These are phyloP conservation scores for Drosophila siamana DNA, from an alignment of 2,888 invertebrate genomes.

Conservation along the genomic window DNA sequence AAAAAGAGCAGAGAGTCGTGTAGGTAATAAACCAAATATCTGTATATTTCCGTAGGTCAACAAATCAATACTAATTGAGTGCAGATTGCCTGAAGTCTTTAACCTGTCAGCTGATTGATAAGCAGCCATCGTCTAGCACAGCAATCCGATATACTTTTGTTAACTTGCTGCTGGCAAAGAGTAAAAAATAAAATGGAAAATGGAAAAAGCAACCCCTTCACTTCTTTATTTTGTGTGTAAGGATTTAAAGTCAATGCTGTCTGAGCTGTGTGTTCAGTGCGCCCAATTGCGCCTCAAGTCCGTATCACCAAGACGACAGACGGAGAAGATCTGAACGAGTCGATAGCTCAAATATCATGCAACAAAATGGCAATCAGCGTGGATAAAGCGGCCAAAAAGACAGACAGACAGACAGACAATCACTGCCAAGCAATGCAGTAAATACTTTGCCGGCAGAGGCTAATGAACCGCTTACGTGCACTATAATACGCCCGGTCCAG, in stretches of 20 bases:
- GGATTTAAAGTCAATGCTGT: slow-evolving; percentile 45
- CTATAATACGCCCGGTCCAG: not conserved
- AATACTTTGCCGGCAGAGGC: slow-evolving; percentile 10
- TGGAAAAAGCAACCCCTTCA: not conserved
- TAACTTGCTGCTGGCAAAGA: not conserved
- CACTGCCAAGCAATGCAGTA: slow-evolving; percentile 4
- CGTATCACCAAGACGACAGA: slow-evolving; percentile 63
- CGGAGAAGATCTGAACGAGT: slow-evolving; percentile 54
- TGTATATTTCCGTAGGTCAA: slow-evolving; percentile 7
- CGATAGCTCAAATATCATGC: slow-evolving; percentile 64
- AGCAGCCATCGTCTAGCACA: not conserved
- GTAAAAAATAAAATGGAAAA: not conserved
- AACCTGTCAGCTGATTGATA: slow-evolving; percentile 37
- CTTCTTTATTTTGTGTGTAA: not conserved
- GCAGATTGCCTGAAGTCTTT: slow-evolving; percentile 9
- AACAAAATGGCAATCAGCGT: slow-evolving; percentile 62
- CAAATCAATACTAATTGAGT: slow-evolving; percentile 10
- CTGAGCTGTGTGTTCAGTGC: slow-evolving; percentile 49
- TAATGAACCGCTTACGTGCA: slow-evolving; percentile 31
- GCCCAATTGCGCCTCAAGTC: slow-evolving; percentile 48
- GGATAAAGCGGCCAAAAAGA: slow-evolving; percentile 26
- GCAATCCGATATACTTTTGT: slow-evolving; percentile 8
- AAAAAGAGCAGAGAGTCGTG: no score
- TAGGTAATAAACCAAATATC: not conserved
- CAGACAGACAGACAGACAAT: slow-evolving; percentile 17